These are phyloP conservation scores for Xiphorhynchus erythropygius DNA, from an alignment of 2,797 vertebrate species.

Conservation along the genomic window DNA sequence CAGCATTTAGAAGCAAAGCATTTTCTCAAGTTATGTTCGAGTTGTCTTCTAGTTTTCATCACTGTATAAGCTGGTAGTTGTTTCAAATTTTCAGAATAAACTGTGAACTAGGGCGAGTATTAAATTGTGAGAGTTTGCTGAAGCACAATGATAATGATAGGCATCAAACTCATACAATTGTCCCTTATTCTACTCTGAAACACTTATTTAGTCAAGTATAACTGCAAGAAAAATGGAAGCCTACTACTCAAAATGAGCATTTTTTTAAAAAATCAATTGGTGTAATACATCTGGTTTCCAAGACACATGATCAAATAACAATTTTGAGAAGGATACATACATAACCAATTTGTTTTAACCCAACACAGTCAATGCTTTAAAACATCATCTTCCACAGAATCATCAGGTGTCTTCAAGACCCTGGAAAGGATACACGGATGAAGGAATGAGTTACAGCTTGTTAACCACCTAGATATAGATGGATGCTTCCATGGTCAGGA, in stretches of 20 bases:
- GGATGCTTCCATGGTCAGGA: background rate
- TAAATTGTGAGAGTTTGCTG: background rate
- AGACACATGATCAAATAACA: background rate
- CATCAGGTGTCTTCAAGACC: background rate
- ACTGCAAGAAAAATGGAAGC: background rate
- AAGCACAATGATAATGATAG: background rate
- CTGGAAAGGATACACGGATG: background rate
- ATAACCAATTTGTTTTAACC: background rate
- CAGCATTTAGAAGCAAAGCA: slow-evolving; percentile 1
- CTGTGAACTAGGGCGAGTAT: background rate
- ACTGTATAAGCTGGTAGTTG: background rate
- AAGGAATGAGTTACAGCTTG: background rate
- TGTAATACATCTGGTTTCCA: background rate
- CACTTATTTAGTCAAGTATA: background rate
- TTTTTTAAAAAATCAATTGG: background rate
- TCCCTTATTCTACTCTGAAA: background rate
- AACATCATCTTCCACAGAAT: background rate
- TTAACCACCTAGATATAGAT: background rate
- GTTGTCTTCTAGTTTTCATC: background rate
- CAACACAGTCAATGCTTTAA: background rate
- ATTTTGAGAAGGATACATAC: background rate
- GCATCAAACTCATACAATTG: background rate
- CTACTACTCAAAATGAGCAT: background rate
- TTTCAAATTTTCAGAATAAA: slow-evolving; percentile 12
- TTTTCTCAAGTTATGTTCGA: background rate